Base-by-base conservation (phyloP, 2,888 invertebrate species). In the Nineta flava region DNA sequence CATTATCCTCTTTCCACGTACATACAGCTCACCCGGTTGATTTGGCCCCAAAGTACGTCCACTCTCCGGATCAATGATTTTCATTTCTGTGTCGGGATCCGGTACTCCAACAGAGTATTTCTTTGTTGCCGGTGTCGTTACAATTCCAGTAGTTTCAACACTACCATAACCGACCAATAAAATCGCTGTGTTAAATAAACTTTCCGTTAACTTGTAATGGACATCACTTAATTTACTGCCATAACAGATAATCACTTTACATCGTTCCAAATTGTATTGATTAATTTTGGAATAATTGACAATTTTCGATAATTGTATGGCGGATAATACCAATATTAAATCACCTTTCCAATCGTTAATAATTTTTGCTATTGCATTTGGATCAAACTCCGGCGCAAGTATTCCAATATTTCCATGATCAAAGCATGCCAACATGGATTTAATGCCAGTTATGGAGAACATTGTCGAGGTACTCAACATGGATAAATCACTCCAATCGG, bases 391-490 rank as follows among this genome's bases (percentile, higher is more conserved):
- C 15, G 48, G 48, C n/a, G 48, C 13, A n/a, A 48, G 10, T 15
- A 48, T 41, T 9, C 21, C 21, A 1, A 48, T 21, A 13, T 19
- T 35, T 15, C 48, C 48, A 13, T 41, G 40, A 35, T 48, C 41
- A 9, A 48, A 15, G n/a, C 48, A 48, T 5, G 17, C 16, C 5
- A 48, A 16, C 9, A 48, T 48, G 13, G 48, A 35, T 31, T 48
- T 48, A n/a, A 48, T 48, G n/a, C 48, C 48, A 7, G 41, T 48
- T 2, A 48, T 48, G n/a, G 48, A 34, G 1, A 21, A 48, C 21
- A 48, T 26, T 6, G 48, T 48, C 4, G 48, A 48, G 13, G 41
- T 26, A 21, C 40, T 48, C 7, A 48, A 12, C 13, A 48, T n/a
- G 9, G 34, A 17, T 7, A 41, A 40, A 12, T 31, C 13, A 16